phyloP scores from a whole-genome alignment of 2,113 vertebrate genomes.

The Hippocampus zosterae region DNA sequence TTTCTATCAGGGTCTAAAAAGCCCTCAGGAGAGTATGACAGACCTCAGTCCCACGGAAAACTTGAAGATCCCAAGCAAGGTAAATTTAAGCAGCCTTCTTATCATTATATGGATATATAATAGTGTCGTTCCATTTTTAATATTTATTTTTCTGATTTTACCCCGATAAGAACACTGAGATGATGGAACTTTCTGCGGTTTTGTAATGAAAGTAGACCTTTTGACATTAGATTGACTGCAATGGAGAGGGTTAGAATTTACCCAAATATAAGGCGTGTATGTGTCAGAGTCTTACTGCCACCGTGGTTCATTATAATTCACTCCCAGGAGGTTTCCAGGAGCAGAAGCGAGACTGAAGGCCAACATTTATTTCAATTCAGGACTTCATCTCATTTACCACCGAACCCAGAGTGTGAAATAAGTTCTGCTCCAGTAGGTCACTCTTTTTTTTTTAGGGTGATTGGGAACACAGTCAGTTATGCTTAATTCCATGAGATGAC shows the following conservation, averaged over 20 bases:
- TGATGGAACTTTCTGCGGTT: neutral
- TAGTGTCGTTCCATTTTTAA: neutral
- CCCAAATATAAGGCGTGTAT: neutral
- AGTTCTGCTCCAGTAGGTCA: neutral
- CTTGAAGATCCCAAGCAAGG: slow-evolving; percentile 89
- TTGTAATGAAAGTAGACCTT: neutral
- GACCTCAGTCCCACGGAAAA: slow-evolving; percentile 92
- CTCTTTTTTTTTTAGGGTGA: slow-evolving; percentile 4
- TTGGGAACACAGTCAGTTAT: slow-evolving; percentile 29
- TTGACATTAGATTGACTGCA: neutral
- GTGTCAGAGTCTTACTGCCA: neutral
- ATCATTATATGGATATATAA: neutral
- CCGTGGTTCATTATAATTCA: neutral
- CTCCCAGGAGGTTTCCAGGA: neutral
- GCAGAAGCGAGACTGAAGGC: slow-evolving; percentile 4
- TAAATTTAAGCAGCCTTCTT: slow-evolving; percentile 46
- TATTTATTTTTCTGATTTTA: neutral
- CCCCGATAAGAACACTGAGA: neutral
- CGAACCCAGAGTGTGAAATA: slow-evolving; percentile 11
- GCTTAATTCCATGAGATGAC: slow-evolving; percentile 25
- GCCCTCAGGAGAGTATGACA: slow-evolving; percentile 87
- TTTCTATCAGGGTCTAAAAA: slow-evolving; percentile 81
- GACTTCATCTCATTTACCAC: slow-evolving; percentile 11
- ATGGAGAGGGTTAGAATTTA: neutral
- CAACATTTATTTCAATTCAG: slow-evolving; percentile 23